A percentile compares a stretch with the other conserved stretches of the same genome.
Evolutionary conservation across 2,888 invertebrate species (phyloP).

Genomic region (Cecidostiba fungosa): DNA sequence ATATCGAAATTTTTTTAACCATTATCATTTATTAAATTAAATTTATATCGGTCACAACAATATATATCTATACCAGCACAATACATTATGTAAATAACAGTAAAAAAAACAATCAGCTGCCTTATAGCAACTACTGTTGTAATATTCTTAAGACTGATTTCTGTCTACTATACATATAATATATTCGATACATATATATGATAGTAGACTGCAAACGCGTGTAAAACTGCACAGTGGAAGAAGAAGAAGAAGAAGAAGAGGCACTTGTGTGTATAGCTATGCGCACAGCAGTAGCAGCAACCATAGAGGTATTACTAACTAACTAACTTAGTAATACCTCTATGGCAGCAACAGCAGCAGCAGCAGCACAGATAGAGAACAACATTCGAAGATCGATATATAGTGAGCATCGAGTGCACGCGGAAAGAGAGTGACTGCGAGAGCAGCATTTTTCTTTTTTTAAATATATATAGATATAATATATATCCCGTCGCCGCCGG

Average conservation of each 20-base stretch:
- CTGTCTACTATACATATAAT: constrained; percentile 65
- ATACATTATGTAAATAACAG: constrained; percentile 65
- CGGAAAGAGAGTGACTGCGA: constrained; percentile 20
- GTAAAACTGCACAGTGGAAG: constrained; percentile 15
- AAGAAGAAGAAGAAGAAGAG: not conserved
- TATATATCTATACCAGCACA: constrained; percentile 55
- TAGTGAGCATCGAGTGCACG: not conserved
- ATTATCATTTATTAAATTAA: constrained; percentile 56
- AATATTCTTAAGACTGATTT: constrained; percentile 77
- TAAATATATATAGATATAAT: not conserved
- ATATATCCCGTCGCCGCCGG: not conserved
- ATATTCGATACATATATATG: constrained; percentile 43
- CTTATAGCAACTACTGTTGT: constrained; percentile 73
- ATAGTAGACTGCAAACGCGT: constrained; percentile 47
- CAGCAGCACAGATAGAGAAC: not conserved
- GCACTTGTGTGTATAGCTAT: constrained; percentile 3
- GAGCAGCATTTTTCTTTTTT: constrained; percentile 35
- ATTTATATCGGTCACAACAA: constrained; percentile 29
- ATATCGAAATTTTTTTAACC: constrained; percentile 39
- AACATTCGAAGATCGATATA: constrained; percentile 11
- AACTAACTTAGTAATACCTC: too few relatives aligned
- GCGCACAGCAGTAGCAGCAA: not conserved
- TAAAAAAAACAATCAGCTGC: constrained; percentile 63
- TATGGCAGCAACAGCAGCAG: too few relatives aligned
- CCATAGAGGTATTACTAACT: too few relatives aligned